Base-by-base conservation (phyloP, 2,888 invertebrate species). In the Agrochola lychnidis region DNA sequence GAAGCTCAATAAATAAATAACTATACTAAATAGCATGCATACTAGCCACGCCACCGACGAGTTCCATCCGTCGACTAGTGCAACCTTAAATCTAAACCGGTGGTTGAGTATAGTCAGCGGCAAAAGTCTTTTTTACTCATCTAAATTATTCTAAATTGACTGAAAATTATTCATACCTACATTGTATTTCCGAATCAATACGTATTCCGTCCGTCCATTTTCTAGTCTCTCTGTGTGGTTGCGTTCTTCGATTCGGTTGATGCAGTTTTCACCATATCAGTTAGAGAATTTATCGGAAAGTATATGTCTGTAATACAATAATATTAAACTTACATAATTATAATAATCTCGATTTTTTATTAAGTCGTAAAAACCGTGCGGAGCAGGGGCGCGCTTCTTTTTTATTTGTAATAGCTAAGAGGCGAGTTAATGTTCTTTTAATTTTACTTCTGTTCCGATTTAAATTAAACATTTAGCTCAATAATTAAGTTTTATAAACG, bases 31-130 rank as follows among this genome's bases (percentile, higher is more conserved):
- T n/a, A n/a, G n/a, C n/a, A n/a, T n/a, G n/a, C n/a, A n/a, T n/a
- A n/a, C n/a, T n/a, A n/a, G n/a, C n/a, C n/a, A n/a, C n/a, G n/a
- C n/a, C n/a, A n/a, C n/a, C n/a, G n/a, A n/a, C n/a, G n/a, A n/a
- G n/a, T n/a, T n/a, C n/a, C n/a, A n/a, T n/a, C n/a, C n/a, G n/a
- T n/a, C n/a, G n/a, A n/a, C n/a, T n/a, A n/a, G n/a, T n/a, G n/a
- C n/a, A n/a, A n/a, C n/a, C 42, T 68, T 73, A 70, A 68, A 73
- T 68, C 19, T 73, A 71, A 80, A 70, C 48, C 16, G 42, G 36
- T 19, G 30, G 36, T 22, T 66, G n/a, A 59, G 68, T 69, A 69
- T 6, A 5, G 67, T n/a, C 36, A 36, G 36, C 22, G 22, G 16
- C 48, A 67, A n/a, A n/a, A n/a, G n/a, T n/a, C 19, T 22, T 66